Evolutionary conservation across 2,888 invertebrate species (phyloP), one percentile per base, ranked within the genome.

Genomic region (Eupithecia vulgata): DNA sequence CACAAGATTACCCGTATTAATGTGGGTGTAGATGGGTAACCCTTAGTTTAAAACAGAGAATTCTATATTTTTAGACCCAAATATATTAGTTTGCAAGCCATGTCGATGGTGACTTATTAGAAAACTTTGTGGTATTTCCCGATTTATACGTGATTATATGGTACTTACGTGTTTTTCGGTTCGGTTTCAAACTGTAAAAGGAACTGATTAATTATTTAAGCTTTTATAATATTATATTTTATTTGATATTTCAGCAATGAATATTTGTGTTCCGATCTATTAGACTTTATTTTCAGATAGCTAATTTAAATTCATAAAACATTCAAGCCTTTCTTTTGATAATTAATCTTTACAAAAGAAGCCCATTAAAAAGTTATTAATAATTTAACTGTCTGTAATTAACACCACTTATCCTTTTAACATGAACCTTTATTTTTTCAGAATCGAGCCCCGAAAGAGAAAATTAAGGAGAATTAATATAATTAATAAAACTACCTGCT

Each of bases 381-480:
- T 57, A n/a, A 57, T 57, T 57, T 12, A 57, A 21, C 25, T 57
- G 21, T 13, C 12, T 57, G 13, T 25, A 25, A 21, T 57, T 4
- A 57, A 12, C 5, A 57, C 25, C 12, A 25, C 35, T 64, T 76
- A 59, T 79, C 52, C 34, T 75, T 79, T 35, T 62, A 61, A 71
- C 34, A 48, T 70, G 5, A 67, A 30, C 48, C 17, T 75, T 80
- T 81, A 80, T 78, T 79, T 78, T 91, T 89, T 57, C 92, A 90
- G 92, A 90, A 74, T 81, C 89, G 69, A 91, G 85, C 84, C 79
- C 84, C 52, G 92, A 91, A 64, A 48, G 67, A 73, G 89, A 88
- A 68, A 89, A 90, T 66, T 78, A 76, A 79, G 30, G 35, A 61
- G 42, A 52, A n/a, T n/a, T 4, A 10, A 21, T 10, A 52, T 13